These are phyloP conservation scores for Ostrea edulis DNA, from an alignment of 1,140 invertebrate genomes.

Conservation along the genomic window DNA sequence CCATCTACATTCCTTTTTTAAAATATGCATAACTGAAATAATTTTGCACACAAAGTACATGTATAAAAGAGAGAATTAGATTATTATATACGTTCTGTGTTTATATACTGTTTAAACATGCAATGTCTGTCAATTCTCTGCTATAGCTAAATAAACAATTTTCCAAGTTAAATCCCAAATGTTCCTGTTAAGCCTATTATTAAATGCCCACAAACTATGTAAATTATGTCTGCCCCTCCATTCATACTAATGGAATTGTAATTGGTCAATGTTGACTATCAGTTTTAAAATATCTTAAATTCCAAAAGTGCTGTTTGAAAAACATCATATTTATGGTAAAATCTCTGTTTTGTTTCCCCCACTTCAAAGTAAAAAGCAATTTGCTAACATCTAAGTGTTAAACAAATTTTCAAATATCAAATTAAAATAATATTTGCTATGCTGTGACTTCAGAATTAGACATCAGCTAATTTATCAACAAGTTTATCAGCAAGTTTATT, in stretches of 20 bases:
- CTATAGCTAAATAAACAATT: conserved; percentile 18
- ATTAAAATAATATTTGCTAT: too few species aligned
- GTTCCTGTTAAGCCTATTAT: conserved; percentile 15
- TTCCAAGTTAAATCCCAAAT: conserved; percentile 3
- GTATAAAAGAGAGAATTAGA: not conserved
- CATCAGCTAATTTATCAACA: too few species aligned
- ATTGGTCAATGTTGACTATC: not conserved
- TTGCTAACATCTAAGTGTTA: not conserved
- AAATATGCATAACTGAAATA: not conserved
- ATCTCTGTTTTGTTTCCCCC: not conserved
- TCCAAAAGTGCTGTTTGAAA: not conserved
- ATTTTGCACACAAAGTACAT: not conserved
- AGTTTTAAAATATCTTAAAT: conserved; percentile 16
- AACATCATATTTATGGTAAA: not conserved
- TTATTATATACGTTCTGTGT: not conserved
- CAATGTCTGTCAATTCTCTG: not conserved
- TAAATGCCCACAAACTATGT: conserved; percentile 33
- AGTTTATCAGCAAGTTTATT: too few species aligned
- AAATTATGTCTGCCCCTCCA: conserved; percentile 17
- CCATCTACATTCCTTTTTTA: not conserved
- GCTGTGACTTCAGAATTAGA: too few species aligned
- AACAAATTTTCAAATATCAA: too few species aligned
- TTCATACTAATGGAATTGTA: not conserved
- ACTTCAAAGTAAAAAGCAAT: not conserved
- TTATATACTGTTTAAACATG: not conserved